Conservation (phyloP, 2,888 invertebrate genomes). For the Andrena minutula region DNA sequence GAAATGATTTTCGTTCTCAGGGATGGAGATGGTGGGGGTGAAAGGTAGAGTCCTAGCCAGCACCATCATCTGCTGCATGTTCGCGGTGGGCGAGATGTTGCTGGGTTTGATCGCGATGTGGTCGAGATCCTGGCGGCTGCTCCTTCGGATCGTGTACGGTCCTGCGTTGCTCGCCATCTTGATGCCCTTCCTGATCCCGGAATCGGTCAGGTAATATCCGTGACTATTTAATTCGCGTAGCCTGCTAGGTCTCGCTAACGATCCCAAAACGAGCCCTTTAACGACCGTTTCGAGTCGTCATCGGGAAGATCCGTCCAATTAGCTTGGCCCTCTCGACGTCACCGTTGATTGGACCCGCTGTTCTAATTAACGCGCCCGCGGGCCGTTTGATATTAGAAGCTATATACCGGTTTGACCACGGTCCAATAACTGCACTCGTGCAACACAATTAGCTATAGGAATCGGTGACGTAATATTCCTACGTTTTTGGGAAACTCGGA, state of each 20-base stretch:
- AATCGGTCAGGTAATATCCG: constrained; percentile 86
- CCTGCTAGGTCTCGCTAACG: constrained; percentile 27
- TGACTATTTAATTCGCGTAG: constrained; percentile 36
- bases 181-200: constrained; percentile 90
- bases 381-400: constrained; percentile 7
- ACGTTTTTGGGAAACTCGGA: too few relatives aligned
- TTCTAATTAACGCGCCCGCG: constrained; percentile 41
- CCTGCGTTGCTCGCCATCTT: constrained; percentile 89
- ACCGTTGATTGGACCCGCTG: constrained; percentile 22
- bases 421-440: not conserved
- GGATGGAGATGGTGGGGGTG: constrained; percentile 92
- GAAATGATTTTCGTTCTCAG: constrained; percentile 82
- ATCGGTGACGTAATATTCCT: too few relatives aligned
- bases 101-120: constrained; percentile 89
- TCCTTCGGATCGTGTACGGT: constrained; percentile 88
- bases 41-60: constrained; percentile 90
- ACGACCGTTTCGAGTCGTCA: constrained; percentile 17
- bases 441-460: not conserved
- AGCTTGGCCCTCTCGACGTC: constrained; percentile 31
- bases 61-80: constrained; percentile 89
- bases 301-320: constrained; percentile 42
- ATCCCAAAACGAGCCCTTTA: constrained; percentile 27
- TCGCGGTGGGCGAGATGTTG: constrained; percentile 90
- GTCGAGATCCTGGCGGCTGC: constrained; percentile 89
- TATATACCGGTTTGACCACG: not conserved